These are phyloP conservation scores for Drosophila yooni DNA, from an alignment of 2,888 invertebrate species.

Conservation along the genomic window DNA sequence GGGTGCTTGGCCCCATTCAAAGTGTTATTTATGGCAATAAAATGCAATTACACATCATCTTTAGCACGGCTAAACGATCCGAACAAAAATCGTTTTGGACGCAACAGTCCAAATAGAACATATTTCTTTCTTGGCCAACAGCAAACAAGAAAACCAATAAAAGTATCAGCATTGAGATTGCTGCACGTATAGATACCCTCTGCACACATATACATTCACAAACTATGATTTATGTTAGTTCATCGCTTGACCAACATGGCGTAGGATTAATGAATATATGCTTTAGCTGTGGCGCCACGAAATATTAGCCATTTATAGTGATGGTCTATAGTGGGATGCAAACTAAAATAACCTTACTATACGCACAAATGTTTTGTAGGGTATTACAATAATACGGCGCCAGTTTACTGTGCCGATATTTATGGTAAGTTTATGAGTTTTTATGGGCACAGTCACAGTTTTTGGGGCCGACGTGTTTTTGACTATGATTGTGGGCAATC, in stretches of 20 bases:
- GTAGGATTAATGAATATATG: slow-evolving; percentile 9
- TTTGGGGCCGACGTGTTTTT: slow-evolving; percentile 40
- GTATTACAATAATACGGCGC: slow-evolving; percentile 50
- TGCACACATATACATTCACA: background rate
- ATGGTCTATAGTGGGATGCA: background rate
- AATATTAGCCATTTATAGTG: background rate
- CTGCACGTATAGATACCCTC: slow-evolving; percentile 8
- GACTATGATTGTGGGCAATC: slow-evolving; percentile 58
- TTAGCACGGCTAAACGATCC: slow-evolving; percentile 38
- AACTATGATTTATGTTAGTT: slow-evolving; percentile 2
- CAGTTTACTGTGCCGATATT: slow-evolving; percentile 58
- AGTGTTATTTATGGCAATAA: slow-evolving; percentile 72
- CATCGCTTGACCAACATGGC: background rate
- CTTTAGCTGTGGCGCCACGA: background rate
- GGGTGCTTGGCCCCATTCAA: slow-evolving; percentile 22
- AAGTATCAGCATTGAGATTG: slow-evolving; percentile 1
- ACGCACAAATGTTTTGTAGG: slow-evolving; percentile 2
- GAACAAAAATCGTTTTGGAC: slow-evolving; percentile 11
- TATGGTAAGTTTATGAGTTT: slow-evolving; percentile 70
- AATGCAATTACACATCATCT: slow-evolving; percentile 73
- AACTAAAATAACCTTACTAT: slow-evolving; percentile 27
- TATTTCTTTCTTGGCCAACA: slow-evolving; percentile 37
- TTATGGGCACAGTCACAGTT: slow-evolving; percentile 53
- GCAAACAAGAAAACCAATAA: slow-evolving; percentile 26
- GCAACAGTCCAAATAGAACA: slow-evolving; percentile 51